Conservation (phyloP, 2,888 invertebrate species). For the Chelonus formosanus region DNA sequence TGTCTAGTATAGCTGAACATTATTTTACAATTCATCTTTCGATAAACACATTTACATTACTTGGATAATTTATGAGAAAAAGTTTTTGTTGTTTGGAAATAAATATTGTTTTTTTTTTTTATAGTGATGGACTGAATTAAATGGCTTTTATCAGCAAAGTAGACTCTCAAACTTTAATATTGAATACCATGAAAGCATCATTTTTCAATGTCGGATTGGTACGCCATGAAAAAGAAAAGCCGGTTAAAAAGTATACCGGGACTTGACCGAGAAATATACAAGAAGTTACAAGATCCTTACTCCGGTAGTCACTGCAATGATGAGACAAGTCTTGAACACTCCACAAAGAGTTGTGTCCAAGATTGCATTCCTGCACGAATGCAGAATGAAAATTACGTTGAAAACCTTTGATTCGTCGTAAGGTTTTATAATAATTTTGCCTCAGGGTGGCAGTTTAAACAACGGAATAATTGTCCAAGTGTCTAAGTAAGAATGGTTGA, state of each 20-base stretch:
- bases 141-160: background rate
- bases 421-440: background rate
- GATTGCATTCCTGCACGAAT: conserved; percentile 31
- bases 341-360: conserved; percentile 46
- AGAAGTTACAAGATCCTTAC: conserved; percentile 59
- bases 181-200: conserved; percentile 41
- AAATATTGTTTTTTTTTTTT: no score
- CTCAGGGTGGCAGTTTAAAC: no score
- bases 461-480: no score
- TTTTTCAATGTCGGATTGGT: conserved; percentile 54
- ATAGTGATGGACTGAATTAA: no score
- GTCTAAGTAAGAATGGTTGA: no score
- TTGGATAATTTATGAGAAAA: no score
- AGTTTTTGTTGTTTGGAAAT: no score
- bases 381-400: conserved; percentile 2
- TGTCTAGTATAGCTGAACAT: no score
- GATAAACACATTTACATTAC: no score
- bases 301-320: conserved; percentile 50
- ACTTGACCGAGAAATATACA: conserved; percentile 38
- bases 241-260: conserved; percentile 38
- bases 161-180: conserved; percentile 11
- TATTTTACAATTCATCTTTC: no score
- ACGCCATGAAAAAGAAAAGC: conserved; percentile 46
- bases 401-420: conserved; percentile 4
- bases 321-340: conserved; percentile 41